phyloP scores from a whole-genome alignment of 2,113 vertebrate species.

The Pteropus alecto region DNA sequence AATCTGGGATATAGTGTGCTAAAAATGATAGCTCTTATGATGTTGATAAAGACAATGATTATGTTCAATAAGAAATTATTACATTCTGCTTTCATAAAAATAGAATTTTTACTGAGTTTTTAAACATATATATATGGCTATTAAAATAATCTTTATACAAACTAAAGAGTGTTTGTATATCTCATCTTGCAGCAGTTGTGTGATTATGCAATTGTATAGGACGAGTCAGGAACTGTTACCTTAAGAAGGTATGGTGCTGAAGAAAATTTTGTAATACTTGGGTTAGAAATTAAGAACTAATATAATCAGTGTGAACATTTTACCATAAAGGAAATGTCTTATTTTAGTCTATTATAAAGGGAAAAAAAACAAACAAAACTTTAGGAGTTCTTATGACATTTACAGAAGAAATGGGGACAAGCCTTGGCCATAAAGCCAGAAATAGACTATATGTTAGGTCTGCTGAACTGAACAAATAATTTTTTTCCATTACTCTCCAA shows the following conservation, averaged over 20 bases:
- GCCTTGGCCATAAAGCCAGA: conserved; percentile 25
- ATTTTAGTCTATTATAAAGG: not conserved
- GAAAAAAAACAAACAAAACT: conserved; percentile 12
- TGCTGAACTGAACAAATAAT: conserved; percentile 53
- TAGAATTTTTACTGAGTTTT: not conserved
- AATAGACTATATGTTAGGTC: not conserved
- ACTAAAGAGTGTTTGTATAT: not conserved
- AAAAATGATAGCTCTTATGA: not conserved
- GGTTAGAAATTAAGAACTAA: conserved; percentile 3
- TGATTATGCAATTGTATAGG: not conserved
- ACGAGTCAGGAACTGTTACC: not conserved
- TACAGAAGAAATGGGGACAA: conserved; percentile 57
- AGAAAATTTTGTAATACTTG: not conserved
- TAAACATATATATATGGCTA: not conserved
- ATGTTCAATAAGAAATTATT: not conserved
- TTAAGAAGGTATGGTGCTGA: not conserved
- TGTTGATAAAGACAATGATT: not conserved
- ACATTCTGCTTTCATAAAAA: not conserved
- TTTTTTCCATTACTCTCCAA: not conserved
- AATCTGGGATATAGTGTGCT: not conserved
- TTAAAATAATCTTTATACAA: conserved; percentile 16
- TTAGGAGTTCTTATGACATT: conserved; percentile 50
- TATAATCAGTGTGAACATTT: conserved; percentile 17
- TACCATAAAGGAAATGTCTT: not conserved
- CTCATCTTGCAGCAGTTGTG: not conserved